Evolutionary conservation across 1,140 invertebrate species (phyloP).

Genomic region (Heterodera schachtii): DNA sequence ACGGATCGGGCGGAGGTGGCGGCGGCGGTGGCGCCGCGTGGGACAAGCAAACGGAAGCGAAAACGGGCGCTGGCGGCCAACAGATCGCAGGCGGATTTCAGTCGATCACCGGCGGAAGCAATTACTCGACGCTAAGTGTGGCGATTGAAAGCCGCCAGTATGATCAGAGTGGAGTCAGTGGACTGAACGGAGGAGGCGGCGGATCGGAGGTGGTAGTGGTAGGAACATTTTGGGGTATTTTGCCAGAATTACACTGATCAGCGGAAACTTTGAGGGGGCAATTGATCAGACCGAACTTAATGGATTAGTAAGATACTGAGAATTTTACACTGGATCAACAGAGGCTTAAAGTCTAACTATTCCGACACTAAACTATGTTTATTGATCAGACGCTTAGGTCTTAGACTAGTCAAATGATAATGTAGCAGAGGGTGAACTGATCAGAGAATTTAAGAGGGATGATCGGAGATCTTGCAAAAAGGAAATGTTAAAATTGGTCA

Average conservation of each 20-base stretch:
- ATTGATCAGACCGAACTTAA: no score
- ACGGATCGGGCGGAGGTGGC: slow-evolving; percentile 5
- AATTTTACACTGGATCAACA: no score
- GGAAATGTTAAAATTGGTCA: background rate
- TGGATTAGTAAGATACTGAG: no score
- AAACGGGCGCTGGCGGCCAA: background rate
- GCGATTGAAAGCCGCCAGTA: slow-evolving; percentile 21
- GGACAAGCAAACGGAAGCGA: background rate
- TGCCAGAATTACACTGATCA: no score
- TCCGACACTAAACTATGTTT: no score
- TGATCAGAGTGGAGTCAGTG: slow-evolving; percentile 14
- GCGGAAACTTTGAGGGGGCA: no score
- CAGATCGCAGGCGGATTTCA: background rate
- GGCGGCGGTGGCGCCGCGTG: slow-evolving; percentile 7
- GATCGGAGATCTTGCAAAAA: background rate
- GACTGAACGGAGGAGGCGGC: background rate
- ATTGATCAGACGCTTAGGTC: no score
- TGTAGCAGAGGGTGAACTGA: background rate
- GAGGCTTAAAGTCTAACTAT: no score
- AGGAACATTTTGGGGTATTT: no score
- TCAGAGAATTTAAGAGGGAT: background rate
- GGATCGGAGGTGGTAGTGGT: background rate
- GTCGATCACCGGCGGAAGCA: slow-evolving; percentile 26
- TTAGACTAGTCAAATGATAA: no score
- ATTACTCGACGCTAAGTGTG: slow-evolving; percentile 13